Evolutionary conservation across 2,888 invertebrate genomes (phyloP).

Genomic region (Archips crataeganus): DNA sequence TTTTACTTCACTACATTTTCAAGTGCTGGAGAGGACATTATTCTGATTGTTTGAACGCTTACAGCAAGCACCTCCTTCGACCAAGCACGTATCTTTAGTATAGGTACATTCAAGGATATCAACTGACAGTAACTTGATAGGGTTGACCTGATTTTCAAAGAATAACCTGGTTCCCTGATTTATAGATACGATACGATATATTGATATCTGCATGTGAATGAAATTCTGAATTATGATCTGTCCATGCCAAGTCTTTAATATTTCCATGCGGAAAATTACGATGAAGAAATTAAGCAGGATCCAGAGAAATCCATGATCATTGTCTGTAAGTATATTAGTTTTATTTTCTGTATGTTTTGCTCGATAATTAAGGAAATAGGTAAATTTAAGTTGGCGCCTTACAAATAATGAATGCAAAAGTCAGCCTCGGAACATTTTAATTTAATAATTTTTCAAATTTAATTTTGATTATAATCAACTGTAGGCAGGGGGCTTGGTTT

Average conservation of each 20-base stretch:
- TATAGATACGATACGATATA: not conserved
- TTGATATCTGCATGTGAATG: not conserved
- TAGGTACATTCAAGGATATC: not conserved
- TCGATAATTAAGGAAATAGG: too few relatives aligned
- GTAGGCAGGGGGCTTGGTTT: too few relatives aligned
- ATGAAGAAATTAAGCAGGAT: constrained; percentile 44
- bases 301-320: constrained; percentile 10
- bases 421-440: not conserved
- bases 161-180: not conserved
- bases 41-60: too few relatives aligned
- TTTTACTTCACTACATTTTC: too few relatives aligned
- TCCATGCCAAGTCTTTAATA: constrained; percentile 21
- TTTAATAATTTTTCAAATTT: not conserved
- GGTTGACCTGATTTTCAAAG: not conserved
- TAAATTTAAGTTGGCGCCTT: not conserved
- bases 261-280: constrained; percentile 20
- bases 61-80: too few relatives aligned
- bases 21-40: too few relatives aligned
- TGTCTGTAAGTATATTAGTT: constrained; percentile 14
- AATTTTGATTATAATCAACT: too few relatives aligned
- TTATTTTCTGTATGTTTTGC: not conserved
- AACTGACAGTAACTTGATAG: not conserved
- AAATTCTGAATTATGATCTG: constrained; percentile 19
- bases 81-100: not conserved
- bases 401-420: not conserved